Evolutionary conservation across 2,888 invertebrate species (phyloP).

Genomic region (Ptychoptera albimana): DNA sequence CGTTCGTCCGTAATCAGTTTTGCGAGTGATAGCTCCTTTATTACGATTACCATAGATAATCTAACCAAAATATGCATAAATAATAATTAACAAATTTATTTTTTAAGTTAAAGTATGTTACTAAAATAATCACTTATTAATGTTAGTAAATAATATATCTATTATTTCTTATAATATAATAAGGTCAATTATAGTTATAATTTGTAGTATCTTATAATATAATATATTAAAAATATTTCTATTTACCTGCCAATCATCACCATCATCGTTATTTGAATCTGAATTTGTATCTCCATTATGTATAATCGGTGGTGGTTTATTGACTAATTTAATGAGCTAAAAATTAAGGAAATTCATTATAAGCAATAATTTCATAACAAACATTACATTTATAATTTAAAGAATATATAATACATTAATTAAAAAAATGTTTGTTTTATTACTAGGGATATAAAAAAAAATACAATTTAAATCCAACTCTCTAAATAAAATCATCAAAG

Average conservation of each 20-base stretch:
- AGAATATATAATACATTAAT: too few relatives aligned
- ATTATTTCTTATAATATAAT: too few relatives aligned
- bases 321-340: slow-evolving; percentile 43
- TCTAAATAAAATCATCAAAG: slow-evolving; percentile 18
- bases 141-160: too few relatives aligned
- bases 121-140: too few relatives aligned
- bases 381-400: too few relatives aligned
- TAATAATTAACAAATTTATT: slow-evolving; percentile 3
- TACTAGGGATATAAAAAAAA: slow-evolving; percentile 25
- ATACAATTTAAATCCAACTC: slow-evolving; percentile 8
- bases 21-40: slow-evolving; percentile 77
- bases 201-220: too few relatives aligned
- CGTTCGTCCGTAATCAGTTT: slow-evolving; percentile 65
- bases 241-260: slow-evolving; percentile 30
- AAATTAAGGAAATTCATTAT: slow-evolving; percentile 11
- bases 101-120: too few relatives aligned
- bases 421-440: slow-evolving; percentile 18
- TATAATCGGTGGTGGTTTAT: slow-evolving; percentile 32
- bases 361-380: too few relatives aligned
- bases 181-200: too few relatives aligned
- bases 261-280: slow-evolving; percentile 18
- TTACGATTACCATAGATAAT: slow-evolving; percentile 57
- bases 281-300: slow-evolving; percentile 32
- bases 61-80: slow-evolving; percentile 13
- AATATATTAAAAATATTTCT: neutral